Conservation (phyloP, 2,888 invertebrate species). For the Troides oblongomaculatus region DNA sequence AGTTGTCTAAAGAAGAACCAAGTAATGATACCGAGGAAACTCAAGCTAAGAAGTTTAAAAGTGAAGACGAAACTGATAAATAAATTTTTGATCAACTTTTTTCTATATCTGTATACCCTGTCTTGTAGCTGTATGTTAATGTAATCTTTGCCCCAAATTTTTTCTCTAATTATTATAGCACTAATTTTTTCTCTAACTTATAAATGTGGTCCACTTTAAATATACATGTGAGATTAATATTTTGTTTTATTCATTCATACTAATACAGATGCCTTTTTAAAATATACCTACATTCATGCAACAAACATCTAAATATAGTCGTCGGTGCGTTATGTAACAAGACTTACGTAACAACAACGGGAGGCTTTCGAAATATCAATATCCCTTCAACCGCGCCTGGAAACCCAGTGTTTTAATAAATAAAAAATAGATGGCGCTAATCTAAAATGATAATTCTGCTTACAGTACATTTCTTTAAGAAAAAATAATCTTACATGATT, state of each 20-base stretch:
- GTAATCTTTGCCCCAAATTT: constrained; percentile 63
- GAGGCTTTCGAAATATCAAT: constrained; percentile 23
- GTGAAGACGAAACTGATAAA: constrained; percentile 53
- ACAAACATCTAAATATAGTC: too few relatives aligned
- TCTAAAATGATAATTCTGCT: neutral
- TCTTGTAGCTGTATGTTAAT: constrained; percentile 47
- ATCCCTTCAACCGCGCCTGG: constrained; percentile 13
- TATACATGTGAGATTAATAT: constrained; percentile 32
- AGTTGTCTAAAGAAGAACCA: constrained; percentile 75
- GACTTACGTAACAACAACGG: constrained; percentile 17
- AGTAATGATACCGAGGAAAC: constrained; percentile 62
- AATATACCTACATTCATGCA: too few relatives aligned
- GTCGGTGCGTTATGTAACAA: constrained; percentile 10
- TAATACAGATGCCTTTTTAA: too few relatives aligned
- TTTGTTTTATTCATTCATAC: neutral
- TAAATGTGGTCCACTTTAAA: constrained; percentile 34
- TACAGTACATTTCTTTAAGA: too few relatives aligned
- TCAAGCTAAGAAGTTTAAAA: constrained; percentile 70
- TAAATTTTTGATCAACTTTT: constrained; percentile 41
- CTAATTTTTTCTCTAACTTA: constrained; percentile 51
- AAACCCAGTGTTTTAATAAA: neutral
- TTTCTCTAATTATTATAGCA: constrained; percentile 51
- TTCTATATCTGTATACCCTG: constrained; percentile 48
- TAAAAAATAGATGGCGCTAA: constrained; percentile 6
- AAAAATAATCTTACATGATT: too few relatives aligned